Evolutionary conservation across 2,113 vertebrate species (phyloP), one percentile per base, ranked within the genome.

Genomic region (Tapirus terrestris): DNA sequence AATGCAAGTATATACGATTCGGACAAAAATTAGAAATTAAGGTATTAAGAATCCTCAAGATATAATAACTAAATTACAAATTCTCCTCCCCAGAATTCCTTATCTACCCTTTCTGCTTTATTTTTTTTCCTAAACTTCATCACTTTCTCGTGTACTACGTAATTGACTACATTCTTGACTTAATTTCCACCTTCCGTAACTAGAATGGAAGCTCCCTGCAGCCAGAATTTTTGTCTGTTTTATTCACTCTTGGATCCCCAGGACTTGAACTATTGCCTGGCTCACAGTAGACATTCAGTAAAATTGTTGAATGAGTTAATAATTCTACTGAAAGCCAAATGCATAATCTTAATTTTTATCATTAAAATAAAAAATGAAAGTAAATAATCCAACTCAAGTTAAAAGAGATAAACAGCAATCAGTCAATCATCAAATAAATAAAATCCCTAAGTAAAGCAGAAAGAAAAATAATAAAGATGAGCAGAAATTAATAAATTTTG

Each of bases 1-100:
- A 75, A 87, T 63, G n/a, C 25, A 87, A 87, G 76, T 43, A 12
- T 5, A 58, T 68, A 65, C 33, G 31, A 43, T 63, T 58, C 39
- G 60, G 33, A 93, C 13, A 61, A 91, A 96, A 96, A 89, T 73
- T 39, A 39, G 53, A 95, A 87, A 89, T 48, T 65, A 91, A 79
- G 25, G 3, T 53, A 39, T 43, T 88, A 48, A 82, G 65, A 82
- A 72, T 60, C 60, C 21, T 82, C 21, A n/a, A 60, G 31, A 61
- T 48, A 82, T 10, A 60, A 21, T 45, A 70, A 83, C 65, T 58
- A 70, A 48, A 63, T 80, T 85, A 72, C 5, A 53, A 92, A 70
- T 81, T 53, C 33, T 10, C 61, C 11, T 23, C 23, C 48, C 51
- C 27, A 45, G 63, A 67, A 86, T 61, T 75, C 5, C n/a, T 76